Base-by-base conservation (phyloP, 2,888 invertebrate species). In the Desoria tigrina region DNA sequence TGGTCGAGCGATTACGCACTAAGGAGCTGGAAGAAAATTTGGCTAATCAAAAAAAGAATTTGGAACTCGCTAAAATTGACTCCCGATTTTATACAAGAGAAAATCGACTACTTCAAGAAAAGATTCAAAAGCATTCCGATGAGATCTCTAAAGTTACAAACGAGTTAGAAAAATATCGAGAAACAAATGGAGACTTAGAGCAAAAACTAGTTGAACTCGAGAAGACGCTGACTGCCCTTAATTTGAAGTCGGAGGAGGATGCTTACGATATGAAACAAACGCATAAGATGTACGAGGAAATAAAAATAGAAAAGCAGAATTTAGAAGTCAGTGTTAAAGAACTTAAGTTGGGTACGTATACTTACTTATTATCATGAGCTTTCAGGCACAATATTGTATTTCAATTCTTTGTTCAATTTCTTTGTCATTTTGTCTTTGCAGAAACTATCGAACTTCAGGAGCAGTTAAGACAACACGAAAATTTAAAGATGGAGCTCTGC, bases 1-100 rank as follows among this genome's bases (percentile, higher is more conserved):
- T 32, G 37, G 9, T 14, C 18, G 49, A 54, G 27, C 32, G 64
- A 53, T 21, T 3, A 49, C 18, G 53, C 21, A 9, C 39, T 45
- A 45, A 65, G 53, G 65, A 54, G 50, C 11, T 53, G 32, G 42
- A 62, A n/a, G 49, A 24, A 21, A 53, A 66, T 37, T 14, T 65
- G 1, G 23, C 32, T 3, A 28, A 32, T 4, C 11, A 53, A n/a
- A 54, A 68, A 23, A 69, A 66, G 18, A 63, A 70, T 16, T 42
- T 59, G 23, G 66, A 63, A n/a, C 56, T 63, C 14, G 42, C 58
- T n/a, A 72, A 70, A 56, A 63, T 70, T 42, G 70, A 72, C 49
- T 56, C 66, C 4, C 39, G 69, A 14, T 56, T 67, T 23, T 58
- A 63, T 49, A 66, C 42, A 11, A 58, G 61, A 58, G 57, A 69